Percentiles rank a stretch among this genome's conserved stretches.
These are phyloP conservation scores for Mystacornis crossleyi DNA, from an alignment of 2,113 vertebrate species.

Conservation along the genomic window DNA sequence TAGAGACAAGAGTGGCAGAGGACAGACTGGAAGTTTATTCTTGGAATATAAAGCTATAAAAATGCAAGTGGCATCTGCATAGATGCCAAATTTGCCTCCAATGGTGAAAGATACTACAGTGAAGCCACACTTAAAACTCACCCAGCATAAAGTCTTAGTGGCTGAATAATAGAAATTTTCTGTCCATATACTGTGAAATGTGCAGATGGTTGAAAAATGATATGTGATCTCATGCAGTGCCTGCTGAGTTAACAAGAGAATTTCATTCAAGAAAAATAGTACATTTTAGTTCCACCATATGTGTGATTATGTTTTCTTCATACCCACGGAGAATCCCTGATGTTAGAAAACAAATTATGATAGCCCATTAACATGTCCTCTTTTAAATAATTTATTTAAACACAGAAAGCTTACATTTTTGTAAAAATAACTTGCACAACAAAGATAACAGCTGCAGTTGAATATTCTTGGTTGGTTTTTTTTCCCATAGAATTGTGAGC, in stretches of 20 bases:
- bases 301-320: slow-evolving; percentile 64
- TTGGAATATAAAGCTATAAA: neutral
- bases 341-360: slow-evolving; percentile 38
- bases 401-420: neutral
- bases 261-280: slow-evolving; percentile 55
- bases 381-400: slow-evolving; percentile 9
- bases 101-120: neutral
- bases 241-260: slow-evolving; percentile 74
- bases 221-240: slow-evolving; percentile 45
- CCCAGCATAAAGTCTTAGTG: slow-evolving; percentile 21
- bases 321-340: slow-evolving; percentile 48
- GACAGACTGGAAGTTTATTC: neutral
- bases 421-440: neutral
- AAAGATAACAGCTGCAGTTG: neutral
- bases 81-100: neutral
- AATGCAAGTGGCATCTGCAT: neutral
- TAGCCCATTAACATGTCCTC: slow-evolving; percentile 6
- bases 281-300: slow-evolving; percentile 58
- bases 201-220: slow-evolving; percentile 65
- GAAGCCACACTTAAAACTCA: neutral
- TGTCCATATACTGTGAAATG: slow-evolving; percentile 35
- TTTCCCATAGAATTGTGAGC: neutral
- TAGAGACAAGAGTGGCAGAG: neutral
- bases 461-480: neutral
- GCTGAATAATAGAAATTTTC: slow-evolving; percentile 24